A percentile compares a stretch with the other conserved stretches of the same genome.
Conservation (phyloP, 2,888 invertebrate genomes). For the Leptinotarsa juncta region DNA sequence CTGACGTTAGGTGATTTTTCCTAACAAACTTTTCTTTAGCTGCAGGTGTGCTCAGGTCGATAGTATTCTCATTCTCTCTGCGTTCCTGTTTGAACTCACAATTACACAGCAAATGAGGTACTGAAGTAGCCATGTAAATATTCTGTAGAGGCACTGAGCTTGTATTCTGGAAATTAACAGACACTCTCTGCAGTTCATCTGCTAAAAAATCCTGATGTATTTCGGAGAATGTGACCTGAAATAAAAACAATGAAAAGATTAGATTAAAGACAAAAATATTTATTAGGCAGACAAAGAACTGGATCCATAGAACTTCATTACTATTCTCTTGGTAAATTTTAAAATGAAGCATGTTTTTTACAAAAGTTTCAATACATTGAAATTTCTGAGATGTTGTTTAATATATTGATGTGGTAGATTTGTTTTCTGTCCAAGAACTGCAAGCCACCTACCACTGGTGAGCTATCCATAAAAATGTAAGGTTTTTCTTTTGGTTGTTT, state of each 20-base stretch:
- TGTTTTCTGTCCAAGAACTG: no score
- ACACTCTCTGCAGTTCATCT: constrained; percentile 78
- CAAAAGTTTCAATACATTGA: no score
- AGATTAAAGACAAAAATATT: not conserved
- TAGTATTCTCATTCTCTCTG: constrained; percentile 36
- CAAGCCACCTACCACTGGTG: no score
- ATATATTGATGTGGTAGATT: no score
- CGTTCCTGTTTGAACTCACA: constrained; percentile 55
- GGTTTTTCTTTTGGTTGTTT: no score
- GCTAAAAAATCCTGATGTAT: constrained; percentile 76
- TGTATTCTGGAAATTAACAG: constrained; percentile 76
- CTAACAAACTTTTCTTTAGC: constrained; percentile 60
- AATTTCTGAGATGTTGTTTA: no score
- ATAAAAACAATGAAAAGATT: not conserved
- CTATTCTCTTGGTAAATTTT: no score
- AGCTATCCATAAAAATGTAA: no score
- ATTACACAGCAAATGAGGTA: constrained; percentile 71
- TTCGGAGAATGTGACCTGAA: constrained; percentile 78
- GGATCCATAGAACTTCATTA: not conserved
- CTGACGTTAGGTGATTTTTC: constrained; percentile 65
- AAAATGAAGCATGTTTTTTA: no score
- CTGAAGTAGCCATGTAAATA: constrained; percentile 75
- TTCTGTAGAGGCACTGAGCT: constrained; percentile 75
- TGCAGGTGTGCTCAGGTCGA: constrained; percentile 51
- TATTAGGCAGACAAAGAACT: not conserved